Base-by-base conservation (phyloP, 2,797 vertebrate genomes). In the Danio choprae region DNA sequence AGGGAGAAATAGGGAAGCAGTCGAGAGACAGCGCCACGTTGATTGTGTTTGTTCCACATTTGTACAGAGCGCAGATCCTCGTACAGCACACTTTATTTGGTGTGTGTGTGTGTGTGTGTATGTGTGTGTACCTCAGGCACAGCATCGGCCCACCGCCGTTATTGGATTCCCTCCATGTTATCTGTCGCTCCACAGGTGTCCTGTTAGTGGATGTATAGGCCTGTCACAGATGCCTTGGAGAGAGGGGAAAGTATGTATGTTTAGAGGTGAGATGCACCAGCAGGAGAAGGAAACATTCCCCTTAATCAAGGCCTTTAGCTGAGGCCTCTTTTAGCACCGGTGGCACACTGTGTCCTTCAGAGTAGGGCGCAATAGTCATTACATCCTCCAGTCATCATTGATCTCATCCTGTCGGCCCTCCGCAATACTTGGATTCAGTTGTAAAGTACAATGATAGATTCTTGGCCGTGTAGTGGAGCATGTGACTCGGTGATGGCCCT, bases 11-110 rank as follows among this genome's bases (percentile, higher is more conserved):
- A 77, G 83, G 58, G 44, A 75, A 83, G 77, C 6, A 15, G 63
- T 69, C 11, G 55, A 79, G 56, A 16, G 79, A 70, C 22, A 7
- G 38, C n/a, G 29, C 3, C 9, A 51, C 40, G 72, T 60, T 72
- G 80, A 79, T 70, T 79, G 74, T 43, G 63, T 81, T 84, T 84
- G 79, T 82, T 86, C 44, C 50, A 46, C 73, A 59, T 62, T 71
- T 67, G 48, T 56, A 74, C 74, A 46, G 68, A 13, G 41, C 15
- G 0, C 4, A 56, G 6, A 46, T 74, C 44, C 15, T 7, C 15
- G 41, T 60, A n/a, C 43, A 74, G 36, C 53, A 69, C 38, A 41
- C 29, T 74, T 51, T 9, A 6, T 71, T 65, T 48, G 58, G 1
- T 60, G 44, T 65, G 59, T 56, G 44, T 74, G 13, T 55, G 55